Base-by-base conservation (phyloP, 2,113 vertebrate genomes). In the Ovibos moschatus region DNA sequence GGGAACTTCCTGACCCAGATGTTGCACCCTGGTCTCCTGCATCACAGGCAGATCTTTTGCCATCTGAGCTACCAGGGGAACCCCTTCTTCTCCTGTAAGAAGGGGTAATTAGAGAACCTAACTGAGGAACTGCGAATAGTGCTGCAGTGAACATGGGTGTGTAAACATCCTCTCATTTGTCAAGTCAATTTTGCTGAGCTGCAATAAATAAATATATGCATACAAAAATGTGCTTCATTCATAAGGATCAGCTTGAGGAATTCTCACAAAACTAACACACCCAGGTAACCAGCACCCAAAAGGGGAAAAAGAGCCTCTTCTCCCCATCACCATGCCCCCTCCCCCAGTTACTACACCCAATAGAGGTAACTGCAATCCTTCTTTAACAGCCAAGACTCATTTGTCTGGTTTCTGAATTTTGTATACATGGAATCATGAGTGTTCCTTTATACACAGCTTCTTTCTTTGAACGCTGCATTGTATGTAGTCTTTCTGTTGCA, bases 21-120 rank as follows among this genome's bases (percentile, higher is more conserved):
- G 23, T 23, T 71, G 67, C 23, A 23, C n/a, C 67, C 67, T 40
- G 19, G 67, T 71, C n/a, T 71, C n/a, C 67, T 71, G 19, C 9
- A 71, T 40, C 23, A 71, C 67, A 40, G 67, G 10, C 19, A 36
- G 67, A 71, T 71, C 17, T 71, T 67, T 71, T 36, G 36, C 64
- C n/a, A 71, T 71, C 67, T 40, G n/a, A 71, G 9, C 19, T 71
- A 71, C 19, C 67, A 40, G n/a, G n/a, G 64, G 23, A 71, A 23
- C 67, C 67, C 33, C 64, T 71, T 36, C 64, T 21, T 71, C n/a
- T 23, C 15, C 57, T 90, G 36, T 2, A 53, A 82, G 62, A 30
- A 23, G n/a, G 58, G 13, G 23, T 17, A 1, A 2, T n/a, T 6
- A 40, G 10, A 7, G 5, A 5, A 10, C 11, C 1, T 40, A 3